These are phyloP conservation scores for Sterrhoptilus dennistouni DNA, from an alignment of 2,113 vertebrate species.

Conservation along the genomic window DNA sequence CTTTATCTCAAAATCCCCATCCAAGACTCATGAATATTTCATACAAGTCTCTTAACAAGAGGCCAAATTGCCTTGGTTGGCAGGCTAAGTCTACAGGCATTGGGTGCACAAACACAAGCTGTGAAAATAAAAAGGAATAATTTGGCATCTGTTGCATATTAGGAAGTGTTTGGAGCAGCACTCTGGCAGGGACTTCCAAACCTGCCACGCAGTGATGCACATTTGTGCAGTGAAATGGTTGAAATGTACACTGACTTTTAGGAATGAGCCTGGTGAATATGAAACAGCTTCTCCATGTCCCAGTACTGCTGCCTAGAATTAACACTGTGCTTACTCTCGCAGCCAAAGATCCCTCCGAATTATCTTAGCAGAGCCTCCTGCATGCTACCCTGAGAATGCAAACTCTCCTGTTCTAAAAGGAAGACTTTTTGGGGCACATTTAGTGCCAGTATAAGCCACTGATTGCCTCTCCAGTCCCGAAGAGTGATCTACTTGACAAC, in stretches of 20 bases:
- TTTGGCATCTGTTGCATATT: conserved; percentile 50
- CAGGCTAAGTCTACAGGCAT: conserved; percentile 17
- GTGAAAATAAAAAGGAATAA: conserved; percentile 61
- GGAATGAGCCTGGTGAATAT: conserved; percentile 12
- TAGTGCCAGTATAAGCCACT: neutral
- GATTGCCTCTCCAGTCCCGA: neutral
- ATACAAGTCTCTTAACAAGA: conserved; percentile 8
- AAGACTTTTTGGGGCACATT: neutral
- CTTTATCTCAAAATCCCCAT: neutral
- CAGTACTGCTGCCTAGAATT: neutral
- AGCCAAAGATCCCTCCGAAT: neutral
- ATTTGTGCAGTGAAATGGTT: neutral
- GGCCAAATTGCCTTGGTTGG: conserved; percentile 48
- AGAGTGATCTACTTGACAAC: neutral
- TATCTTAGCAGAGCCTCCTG: neutral
- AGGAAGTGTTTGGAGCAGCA: conserved; percentile 29
- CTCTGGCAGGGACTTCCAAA: conserved; percentile 19
- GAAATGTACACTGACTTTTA: conserved; percentile 21
- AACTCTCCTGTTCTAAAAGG: neutral
- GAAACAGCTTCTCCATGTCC: conserved; percentile 22
- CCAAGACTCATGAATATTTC: conserved; percentile 45
- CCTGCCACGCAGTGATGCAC: neutral
- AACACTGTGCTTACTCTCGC: neutral
- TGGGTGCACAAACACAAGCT: conserved; percentile 56
- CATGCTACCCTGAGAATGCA: neutral